Base-by-base conservation (phyloP, 2,113 vertebrate species). In the Puntigrus tetrazona region DNA sequence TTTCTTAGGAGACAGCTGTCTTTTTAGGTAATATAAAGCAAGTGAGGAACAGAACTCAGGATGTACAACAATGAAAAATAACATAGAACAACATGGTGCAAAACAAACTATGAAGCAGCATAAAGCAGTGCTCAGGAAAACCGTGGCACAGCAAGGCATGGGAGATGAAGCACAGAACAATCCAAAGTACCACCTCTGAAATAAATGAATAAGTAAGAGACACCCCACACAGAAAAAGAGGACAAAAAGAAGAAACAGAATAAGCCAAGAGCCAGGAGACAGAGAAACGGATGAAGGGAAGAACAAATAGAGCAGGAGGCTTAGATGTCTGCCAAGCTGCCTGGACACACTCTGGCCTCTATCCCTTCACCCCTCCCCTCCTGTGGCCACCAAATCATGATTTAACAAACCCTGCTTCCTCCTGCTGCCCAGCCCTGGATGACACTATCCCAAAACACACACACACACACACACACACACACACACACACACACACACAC, bases 231-330 rank as follows among this genome's bases (percentile, higher is more conserved):
- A 87, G 85, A 75, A 80, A 45, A 65, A 52, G 43, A 22, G 59
- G 34, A 50, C 31, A 47, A 52, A 73, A 25, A 52, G 38, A 78
- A 77, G 77, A 65, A 79, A 76, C n/a, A 38, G 45, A 82, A 78
- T 65, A 83, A 86, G 29, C 50, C 83, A 85, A 87, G 41, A 80
- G 86, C 74, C 87, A 82, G 88, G 91, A 92, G 85, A 89, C 89
- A 92, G 89, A 86, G 65, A 91, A 86, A 89, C 85, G 83, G 89
- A 91, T 87, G 86, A 82, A 85, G 85, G 86, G 86, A 91, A 84
- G 86, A 82, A 89, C 82, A 80, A 81, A 90, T 79, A 86, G 79
- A 88, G 81, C 50, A 16, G 63, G 38, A 74, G 50, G 83, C 57
- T 8, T 65, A 45, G 45, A 73, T 57, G 36, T 76, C 82, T 84